phyloP scores from a whole-genome alignment of 2,797 vertebrate genomes.

The Buceros bicornis region DNA sequence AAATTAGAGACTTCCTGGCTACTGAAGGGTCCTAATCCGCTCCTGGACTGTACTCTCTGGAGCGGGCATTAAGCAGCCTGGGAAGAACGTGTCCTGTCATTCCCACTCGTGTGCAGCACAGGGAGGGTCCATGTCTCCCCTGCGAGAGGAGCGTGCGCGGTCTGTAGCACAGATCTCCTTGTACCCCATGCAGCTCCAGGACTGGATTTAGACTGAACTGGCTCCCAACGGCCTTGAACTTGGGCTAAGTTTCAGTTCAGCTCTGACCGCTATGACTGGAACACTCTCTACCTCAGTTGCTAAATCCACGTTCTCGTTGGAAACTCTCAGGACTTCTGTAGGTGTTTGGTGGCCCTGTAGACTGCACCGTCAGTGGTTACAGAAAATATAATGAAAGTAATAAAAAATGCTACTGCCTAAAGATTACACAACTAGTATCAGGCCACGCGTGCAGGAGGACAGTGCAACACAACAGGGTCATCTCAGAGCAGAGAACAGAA shows the following conservation, averaged over 20 bases:
- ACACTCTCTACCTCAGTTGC: not conserved
- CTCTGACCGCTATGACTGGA: not conserved
- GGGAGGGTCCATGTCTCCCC: not conserved
- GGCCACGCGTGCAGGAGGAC: too few relatives aligned
- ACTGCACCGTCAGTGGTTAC: not conserved
- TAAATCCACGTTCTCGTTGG: not conserved
- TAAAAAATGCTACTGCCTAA: not conserved
- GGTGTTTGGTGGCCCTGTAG: not conserved
- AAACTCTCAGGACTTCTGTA: not conserved
- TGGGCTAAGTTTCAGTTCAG: not conserved
- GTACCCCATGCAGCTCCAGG: not conserved
- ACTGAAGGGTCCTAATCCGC: not conserved
- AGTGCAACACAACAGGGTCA: not conserved
- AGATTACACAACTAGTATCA: not conserved
- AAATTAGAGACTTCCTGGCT: conserved; percentile 18
- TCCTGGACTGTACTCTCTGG: not conserved
- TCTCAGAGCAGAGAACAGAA: not conserved
- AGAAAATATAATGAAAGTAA: not conserved
- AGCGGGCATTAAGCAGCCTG: not conserved
- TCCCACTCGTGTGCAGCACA: not conserved
- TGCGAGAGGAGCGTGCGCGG: not conserved
- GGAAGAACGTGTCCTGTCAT: not conserved
- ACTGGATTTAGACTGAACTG: not conserved
- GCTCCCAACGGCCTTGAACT: not conserved
- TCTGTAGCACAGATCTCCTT: not conserved